A percentile compares a stretch with the other conserved stretches of the same genome.
Conservation (phyloP, 2,113 vertebrate genomes). For the Chaenogobius annularis region DNA sequence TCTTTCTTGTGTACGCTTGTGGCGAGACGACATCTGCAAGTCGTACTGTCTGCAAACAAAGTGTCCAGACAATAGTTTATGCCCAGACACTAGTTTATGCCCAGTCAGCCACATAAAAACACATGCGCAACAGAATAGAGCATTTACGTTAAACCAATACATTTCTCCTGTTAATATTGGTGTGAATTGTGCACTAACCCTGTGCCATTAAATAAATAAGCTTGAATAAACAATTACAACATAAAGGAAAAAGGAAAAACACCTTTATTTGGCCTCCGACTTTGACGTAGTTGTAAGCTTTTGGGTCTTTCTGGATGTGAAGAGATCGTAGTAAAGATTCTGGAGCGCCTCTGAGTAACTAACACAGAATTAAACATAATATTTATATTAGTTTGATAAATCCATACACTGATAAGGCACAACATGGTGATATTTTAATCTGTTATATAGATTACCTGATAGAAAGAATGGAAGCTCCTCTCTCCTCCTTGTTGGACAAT, state of each 20-base stretch:
- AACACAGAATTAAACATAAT: neutral
- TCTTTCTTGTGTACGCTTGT: neutral
- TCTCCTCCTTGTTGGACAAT: conserved; percentile 95
- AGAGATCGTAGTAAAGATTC: conserved; percentile 88
- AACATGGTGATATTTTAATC: no score
- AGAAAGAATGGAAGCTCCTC: conserved; percentile 95
- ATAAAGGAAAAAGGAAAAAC: neutral
- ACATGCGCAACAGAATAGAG: neutral
- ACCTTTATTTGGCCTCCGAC: conserved; percentile 90
- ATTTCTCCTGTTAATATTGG: neutral
- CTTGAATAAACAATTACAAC: no score
- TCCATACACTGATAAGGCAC: no score
- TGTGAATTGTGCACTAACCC: neutral
- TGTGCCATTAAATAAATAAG: neutral
- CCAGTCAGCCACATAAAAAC: conserved; percentile 1
- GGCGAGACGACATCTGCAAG: conserved; percentile 20
- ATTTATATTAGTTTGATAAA: neutral
- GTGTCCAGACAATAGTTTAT: neutral
- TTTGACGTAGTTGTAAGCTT: conserved; percentile 86
- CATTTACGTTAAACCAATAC: neutral
- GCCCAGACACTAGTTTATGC: neutral
- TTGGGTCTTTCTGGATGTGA: conserved; percentile 88
- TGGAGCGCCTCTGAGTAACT: conserved; percentile 93
- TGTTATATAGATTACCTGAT: conserved; percentile 82
- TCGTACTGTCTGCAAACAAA: conserved; percentile 18